Conservation (phyloP, 2,113 vertebrate species). For the Eptatretus burgeri region DNA sequence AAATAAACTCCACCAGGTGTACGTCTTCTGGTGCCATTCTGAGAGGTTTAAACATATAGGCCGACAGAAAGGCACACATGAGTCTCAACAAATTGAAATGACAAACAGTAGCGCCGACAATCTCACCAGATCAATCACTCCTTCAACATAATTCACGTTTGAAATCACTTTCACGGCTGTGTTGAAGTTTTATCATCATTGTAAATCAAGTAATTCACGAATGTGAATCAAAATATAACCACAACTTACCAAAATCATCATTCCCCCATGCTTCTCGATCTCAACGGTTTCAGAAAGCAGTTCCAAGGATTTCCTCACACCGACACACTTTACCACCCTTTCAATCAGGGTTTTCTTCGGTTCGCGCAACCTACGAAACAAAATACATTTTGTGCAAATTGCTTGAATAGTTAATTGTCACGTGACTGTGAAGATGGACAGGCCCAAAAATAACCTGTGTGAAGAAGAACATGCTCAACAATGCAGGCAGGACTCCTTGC, state of each 20-base stretch:
- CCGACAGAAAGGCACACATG: not conserved
- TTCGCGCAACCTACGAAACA: slow-evolving; percentile 32
- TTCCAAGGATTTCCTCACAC: slow-evolving; percentile 56
- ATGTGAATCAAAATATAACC: not conserved
- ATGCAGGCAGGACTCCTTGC: too few species aligned
- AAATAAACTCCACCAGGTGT: slow-evolving; percentile 84
- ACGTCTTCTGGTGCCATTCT: slow-evolving; percentile 64
- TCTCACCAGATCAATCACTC: not conserved
- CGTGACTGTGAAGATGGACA: too few species aligned
- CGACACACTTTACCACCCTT: slow-evolving; percentile 44
- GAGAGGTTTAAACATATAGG: slow-evolving; percentile 11
- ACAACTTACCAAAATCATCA: slow-evolving; percentile 43
- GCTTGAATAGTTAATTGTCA: too few species aligned
- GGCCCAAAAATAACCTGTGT: too few species aligned
- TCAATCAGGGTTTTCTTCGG: slow-evolving; percentile 63
- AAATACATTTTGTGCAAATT: too few species aligned
- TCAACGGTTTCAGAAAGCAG: slow-evolving; percentile 56
- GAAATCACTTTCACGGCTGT: too few species aligned
- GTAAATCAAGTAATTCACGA: too few species aligned
- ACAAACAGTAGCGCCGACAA: not conserved
- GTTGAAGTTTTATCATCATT: too few species aligned
- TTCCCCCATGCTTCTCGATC: slow-evolving; percentile 54
- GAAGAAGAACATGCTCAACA: too few species aligned
- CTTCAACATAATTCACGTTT: too few species aligned
- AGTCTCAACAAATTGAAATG: not conserved